Conservation (phyloP, 35 echinoderm and acorn worm species). For the Heliocidaris erythrogramma region DNA sequence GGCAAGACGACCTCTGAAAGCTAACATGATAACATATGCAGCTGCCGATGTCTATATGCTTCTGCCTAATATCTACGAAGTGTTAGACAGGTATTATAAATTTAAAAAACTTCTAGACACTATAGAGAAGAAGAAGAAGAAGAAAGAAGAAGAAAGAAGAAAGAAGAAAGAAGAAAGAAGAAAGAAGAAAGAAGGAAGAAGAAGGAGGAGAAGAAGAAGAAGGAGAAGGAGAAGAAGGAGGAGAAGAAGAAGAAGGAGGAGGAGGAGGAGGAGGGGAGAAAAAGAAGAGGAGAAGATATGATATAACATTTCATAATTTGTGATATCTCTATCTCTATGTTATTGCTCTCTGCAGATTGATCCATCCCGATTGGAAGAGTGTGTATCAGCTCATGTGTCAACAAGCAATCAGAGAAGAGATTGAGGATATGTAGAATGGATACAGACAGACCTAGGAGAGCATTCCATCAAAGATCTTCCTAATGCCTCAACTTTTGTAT, state of each 20-base stretch:
- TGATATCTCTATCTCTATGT: neutral
- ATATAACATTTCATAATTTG: neutral
- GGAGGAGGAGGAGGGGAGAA: no score
- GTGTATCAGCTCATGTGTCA: neutral
- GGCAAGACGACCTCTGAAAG: neutral
- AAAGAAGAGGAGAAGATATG: neutral
- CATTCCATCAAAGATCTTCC: neutral
- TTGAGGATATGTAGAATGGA: neutral
- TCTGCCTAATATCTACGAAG: neutral
- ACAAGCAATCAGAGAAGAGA: neutral
- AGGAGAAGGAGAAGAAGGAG: no score
- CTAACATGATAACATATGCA: neutral
- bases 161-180: no score
- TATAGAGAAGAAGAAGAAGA: neutral
- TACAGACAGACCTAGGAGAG: neutral
- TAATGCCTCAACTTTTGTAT: neutral
- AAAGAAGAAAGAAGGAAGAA: no score
- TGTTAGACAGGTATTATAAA: neutral
- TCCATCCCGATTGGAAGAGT: neutral
- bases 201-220: no score
- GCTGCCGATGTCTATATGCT: slow-evolving; percentile 9
- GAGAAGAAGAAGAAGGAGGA: no score
- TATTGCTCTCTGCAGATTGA: neutral
- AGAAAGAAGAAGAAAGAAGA: no score
- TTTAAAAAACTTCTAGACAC: neutral